A percentile compares a stretch with the other conserved stretches of the same genome.
Evolutionary conservation across 1,140 invertebrate genomes (phyloP).

Genomic region (Nephila pilipes): DNA sequence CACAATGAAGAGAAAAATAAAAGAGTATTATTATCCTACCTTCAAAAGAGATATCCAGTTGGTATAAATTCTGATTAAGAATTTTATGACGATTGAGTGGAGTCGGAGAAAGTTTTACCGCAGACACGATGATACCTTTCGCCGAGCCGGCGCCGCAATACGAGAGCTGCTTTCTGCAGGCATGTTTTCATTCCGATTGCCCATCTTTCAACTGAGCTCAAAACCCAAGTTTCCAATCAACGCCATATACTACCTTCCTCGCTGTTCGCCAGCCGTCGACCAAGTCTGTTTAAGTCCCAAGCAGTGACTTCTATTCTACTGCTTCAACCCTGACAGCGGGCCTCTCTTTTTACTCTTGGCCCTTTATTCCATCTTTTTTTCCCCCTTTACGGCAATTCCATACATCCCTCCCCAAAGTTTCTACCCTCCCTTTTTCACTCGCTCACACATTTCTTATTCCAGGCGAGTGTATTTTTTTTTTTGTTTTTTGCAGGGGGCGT

Average conservation of each 20-base stretch:
- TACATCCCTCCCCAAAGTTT: not conserved
- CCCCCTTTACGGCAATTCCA: slow-evolving; percentile 59
- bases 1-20: too few relatives aligned
- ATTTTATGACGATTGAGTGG: not conserved
- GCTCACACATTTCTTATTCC: slow-evolving; percentile 51
- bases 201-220: slow-evolving; percentile 6
- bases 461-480: slow-evolving; percentile 36
- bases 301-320: slow-evolving; percentile 3
- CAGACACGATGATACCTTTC: slow-evolving; percentile 55
- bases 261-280: not conserved
- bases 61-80: slow-evolving; percentile 37
- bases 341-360: slow-evolving; percentile 42
- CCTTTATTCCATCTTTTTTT: slow-evolving; percentile 48
- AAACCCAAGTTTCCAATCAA: not conserved
- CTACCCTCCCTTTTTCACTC: slow-evolving; percentile 3
- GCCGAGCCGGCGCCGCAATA: slow-evolving; percentile 32
- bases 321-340: slow-evolving; percentile 40
- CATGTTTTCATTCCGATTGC: not conserved
- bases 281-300: not conserved
- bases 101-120: slow-evolving; percentile 24
- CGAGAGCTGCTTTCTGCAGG: not conserved
- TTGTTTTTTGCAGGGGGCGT: slow-evolving; percentile 57
- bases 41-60: slow-evolving; percentile 50
- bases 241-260: not conserved
- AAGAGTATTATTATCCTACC: slow-evolving; percentile 3